Evolutionary conservation across 2,888 invertebrate species (phyloP).

Genomic region (Protophormia terraenovae): DNA sequence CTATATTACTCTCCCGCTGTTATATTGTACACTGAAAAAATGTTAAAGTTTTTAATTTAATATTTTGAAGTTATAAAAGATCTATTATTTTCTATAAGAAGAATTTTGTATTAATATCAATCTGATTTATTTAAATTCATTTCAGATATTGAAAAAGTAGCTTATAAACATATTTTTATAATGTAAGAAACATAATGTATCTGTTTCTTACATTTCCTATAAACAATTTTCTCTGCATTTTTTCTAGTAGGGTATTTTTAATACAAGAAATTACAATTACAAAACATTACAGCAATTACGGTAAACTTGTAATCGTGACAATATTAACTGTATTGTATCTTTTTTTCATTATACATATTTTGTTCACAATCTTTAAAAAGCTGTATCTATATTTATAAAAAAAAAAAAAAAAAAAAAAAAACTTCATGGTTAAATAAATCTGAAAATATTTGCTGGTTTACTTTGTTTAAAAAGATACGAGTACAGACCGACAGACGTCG

Average conservation of each 20-base stretch:
- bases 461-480: neutral
- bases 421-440: slow-evolving; percentile 27
- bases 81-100: no score
- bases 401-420: slow-evolving; percentile 1
- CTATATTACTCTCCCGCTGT: no score
- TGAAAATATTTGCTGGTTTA: neutral
- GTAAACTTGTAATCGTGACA: slow-evolving; percentile 59
- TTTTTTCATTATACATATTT: neutral
- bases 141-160: no score
- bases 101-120: no score
- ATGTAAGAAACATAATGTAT: neutral
- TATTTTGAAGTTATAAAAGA: no score
- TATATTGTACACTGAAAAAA: no score
- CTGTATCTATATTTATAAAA: neutral
- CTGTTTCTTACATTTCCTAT: neutral
- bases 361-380: neutral
- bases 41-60: no score
- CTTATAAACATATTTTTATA: no score
- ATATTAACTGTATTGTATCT: slow-evolving; percentile 43
- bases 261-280: neutral
- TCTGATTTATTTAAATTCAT: no score
- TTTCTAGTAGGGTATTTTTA: neutral
- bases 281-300: slow-evolving; percentile 52
- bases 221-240: neutral
- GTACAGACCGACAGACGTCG: neutral